These are phyloP conservation scores for Nematostella vectensis DNA, from an alignment of 92 coral and sea anemone species.

Conservation along the genomic window DNA sequence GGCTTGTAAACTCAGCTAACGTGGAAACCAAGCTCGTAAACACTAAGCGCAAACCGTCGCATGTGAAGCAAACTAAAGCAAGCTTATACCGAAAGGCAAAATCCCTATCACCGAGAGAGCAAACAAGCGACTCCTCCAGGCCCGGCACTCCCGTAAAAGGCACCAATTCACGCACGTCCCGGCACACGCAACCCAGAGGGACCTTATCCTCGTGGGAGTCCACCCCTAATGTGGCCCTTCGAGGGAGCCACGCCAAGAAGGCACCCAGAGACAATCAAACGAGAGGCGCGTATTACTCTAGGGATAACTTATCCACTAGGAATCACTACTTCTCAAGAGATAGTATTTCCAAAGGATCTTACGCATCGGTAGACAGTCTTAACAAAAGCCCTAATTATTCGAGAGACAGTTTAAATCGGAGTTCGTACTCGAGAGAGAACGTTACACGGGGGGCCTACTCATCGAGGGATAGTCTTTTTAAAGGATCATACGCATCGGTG, in stretches of 20 bases:
- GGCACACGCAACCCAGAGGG: neutral
- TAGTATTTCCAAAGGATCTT: no score
- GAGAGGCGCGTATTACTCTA: neutral
- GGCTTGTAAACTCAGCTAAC: neutral
- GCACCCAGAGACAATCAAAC: no score
- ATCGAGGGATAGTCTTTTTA: neutral
- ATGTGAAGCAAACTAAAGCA: neutral
- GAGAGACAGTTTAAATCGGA: no score
- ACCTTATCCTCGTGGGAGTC: conserved; percentile 20
- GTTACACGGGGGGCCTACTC: neutral
- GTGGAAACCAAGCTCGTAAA: neutral
- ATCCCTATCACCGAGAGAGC: conserved; percentile 2
- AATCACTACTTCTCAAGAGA: neutral
- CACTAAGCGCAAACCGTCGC: neutral
- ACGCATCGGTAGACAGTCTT: no score
- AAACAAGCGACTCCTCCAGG: neutral
- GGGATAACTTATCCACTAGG: neutral
- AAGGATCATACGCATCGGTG: no score
- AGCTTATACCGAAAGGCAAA: neutral
- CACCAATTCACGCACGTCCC: neutral
- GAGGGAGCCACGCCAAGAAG: conserved; percentile 7
- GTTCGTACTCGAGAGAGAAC: neutral
- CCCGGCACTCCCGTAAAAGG: neutral
- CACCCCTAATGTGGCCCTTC: conserved; percentile 26
- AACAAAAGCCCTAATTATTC: no score